phyloP scores from a whole-genome alignment of 2,888 invertebrate species.

The Drosophila maculinotata region DNA sequence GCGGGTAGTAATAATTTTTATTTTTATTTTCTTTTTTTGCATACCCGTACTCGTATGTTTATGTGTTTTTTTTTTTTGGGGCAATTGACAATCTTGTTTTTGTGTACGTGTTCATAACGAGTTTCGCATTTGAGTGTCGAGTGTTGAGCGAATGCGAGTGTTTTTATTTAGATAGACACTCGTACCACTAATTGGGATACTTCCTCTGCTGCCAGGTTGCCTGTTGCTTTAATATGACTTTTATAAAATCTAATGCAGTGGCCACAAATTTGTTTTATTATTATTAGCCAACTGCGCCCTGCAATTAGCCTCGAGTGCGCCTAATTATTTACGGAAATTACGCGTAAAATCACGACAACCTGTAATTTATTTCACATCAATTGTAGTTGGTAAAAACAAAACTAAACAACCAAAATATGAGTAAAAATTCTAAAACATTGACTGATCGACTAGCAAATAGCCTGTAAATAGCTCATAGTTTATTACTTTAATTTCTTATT shows the following conservation, averaged over 20 bases:
- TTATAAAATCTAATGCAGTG: conserved; percentile 27
- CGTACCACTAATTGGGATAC: conserved; percentile 52
- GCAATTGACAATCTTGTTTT: conserved; percentile 43
- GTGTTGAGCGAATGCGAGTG: conserved; percentile 4
- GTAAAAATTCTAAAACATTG: not conserved
- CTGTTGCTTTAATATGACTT: conserved; percentile 21
- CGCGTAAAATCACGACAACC: conserved; percentile 76
- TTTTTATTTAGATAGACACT: conserved; percentile 21
- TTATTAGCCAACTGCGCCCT: conserved; percentile 46
- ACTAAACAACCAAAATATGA: not conserved
- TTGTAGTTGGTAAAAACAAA: conserved; percentile 44
- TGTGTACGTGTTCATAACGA: conserved; percentile 55
- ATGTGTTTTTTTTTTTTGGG: conserved; percentile 18
- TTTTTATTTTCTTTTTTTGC: conserved; percentile 2
- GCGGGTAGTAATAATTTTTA: conserved; percentile 11
- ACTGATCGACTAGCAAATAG: not conserved
- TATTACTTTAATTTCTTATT: not conserved
- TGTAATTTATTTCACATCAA: conserved; percentile 75
- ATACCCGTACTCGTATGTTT: not conserved
- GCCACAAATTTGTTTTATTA: conserved; percentile 19
- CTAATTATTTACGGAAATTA: conserved; percentile 79
- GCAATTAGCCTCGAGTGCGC: conserved; percentile 41
- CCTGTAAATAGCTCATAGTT: not conserved
- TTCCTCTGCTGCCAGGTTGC: conserved; percentile 26
- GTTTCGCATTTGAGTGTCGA: conserved; percentile 16